A percentile compares a stretch with the other conserved stretches of the same genome.
phyloP scores from a whole-genome alignment of 1,140 invertebrate genomes.

The Brachionus rubens region DNA sequence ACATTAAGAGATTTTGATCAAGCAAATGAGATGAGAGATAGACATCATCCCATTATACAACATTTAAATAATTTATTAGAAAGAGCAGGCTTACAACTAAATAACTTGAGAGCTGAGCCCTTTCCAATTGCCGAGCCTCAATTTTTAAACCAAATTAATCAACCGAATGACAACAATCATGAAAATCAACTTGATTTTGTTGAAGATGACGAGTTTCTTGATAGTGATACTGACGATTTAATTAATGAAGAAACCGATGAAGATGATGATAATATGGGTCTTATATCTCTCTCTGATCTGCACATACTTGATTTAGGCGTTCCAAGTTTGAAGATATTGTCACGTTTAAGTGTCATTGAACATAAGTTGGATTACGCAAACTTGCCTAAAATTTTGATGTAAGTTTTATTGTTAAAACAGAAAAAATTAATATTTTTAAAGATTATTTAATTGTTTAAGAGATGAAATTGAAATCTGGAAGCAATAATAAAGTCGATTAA shows the following conservation, averaged over 20 bases:
- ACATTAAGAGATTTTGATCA: background rate
- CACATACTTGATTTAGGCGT: constrained; percentile 40
- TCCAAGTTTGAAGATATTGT: constrained; percentile 69
- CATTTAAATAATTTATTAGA: background rate
- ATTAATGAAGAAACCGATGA: constrained; percentile 38
- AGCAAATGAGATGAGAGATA: background rate
- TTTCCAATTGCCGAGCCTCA: background rate
- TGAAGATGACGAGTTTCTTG: constrained; percentile 35
- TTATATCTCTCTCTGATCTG: constrained; percentile 44
- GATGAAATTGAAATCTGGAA: constrained; percentile 13
- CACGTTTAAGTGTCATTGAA: constrained; percentile 66
- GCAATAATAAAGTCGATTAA: background rate
- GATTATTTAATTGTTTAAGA: background rate
- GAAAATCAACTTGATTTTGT: background rate
- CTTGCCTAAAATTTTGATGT: constrained; percentile 68
- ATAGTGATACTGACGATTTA: constrained; percentile 45
- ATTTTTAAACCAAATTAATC: background rate
- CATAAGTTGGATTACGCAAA: constrained; percentile 66
- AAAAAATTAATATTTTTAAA: background rate
- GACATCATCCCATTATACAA: background rate
- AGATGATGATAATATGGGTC: background rate
- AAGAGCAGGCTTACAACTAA: background rate
- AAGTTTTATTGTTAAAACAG: constrained; percentile 46
- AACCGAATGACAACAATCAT: background rate
- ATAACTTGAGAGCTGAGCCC: background rate